Base-by-base conservation (phyloP, 2,888 invertebrate genomes). In the Deroplatys truncata region DNA sequence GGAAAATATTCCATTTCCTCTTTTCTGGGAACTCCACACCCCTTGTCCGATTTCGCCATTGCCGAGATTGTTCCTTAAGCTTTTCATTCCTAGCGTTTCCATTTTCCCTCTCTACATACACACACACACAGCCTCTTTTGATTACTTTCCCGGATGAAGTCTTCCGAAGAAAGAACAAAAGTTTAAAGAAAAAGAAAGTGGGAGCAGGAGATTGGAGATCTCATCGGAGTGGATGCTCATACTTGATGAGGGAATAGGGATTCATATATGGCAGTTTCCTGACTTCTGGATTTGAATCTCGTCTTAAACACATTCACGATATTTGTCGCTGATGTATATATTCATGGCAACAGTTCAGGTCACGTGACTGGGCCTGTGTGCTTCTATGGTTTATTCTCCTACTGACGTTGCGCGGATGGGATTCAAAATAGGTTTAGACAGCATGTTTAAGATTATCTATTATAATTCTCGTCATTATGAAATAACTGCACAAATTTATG, bases 61-160 rank as follows among this genome's bases (percentile, higher is more conserved):
- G 56, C 56, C 56, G 56, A 25, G 56, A 72, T 72, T 72, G 56
- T 72, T 20, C 56, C 25, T 72, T 72, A 72, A 72, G 56, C 56
- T 72, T 72, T 72, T 72, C 56, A 72, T 72, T 72, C 56, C 56
- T 72, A 72, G 56, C 16, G 56, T 72, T 72, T 72, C 56, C 56
- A 72, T 72, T 86, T 49, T 83, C 56, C 82, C 28, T 31, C 85
- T 28, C 56, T 89, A 16, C 84, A 31, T 43, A 31, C 28, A 16
- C 85, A 72, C 56, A 72, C 15, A 56, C 56, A 56, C 56, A 56
- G 56, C 88, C 88, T 84, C 84, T 89, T 90, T 90, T 89, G 89
- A 90, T 90, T 90, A 90, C 89, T 90, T 90, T 89, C 84, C 84
- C 35, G 88, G 86, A 90, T 90, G 82, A 90, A 90, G 86, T 90